Percentiles rank a stretch among this genome's conserved stretches.
phyloP scores from a whole-genome alignment of 2,113 vertebrate species.

The Chinchilla lanigera region DNA sequence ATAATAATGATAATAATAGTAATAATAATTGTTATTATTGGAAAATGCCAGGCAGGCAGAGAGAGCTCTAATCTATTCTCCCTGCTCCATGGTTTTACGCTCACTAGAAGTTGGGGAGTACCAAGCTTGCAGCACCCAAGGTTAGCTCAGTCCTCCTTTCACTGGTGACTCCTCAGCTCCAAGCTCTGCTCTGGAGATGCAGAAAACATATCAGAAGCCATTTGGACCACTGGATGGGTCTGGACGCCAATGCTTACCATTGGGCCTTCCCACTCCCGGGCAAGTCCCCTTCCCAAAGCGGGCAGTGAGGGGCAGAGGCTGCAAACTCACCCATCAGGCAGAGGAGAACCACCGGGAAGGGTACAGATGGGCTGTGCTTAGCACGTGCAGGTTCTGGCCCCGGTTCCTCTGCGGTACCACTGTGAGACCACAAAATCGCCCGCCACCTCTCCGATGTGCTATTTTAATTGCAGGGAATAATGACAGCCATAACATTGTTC shows the following conservation, averaged over 20 bases:
- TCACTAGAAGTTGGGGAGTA: neutral
- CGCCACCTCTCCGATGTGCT: neutral
- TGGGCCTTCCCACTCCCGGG: neutral
- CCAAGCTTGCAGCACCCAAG: neutral
- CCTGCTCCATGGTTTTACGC: neutral
- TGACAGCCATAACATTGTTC: neutral
- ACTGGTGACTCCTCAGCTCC: neutral
- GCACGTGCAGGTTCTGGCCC: fast-evolving
- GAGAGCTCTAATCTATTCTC: neutral
- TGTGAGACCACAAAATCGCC: too few species aligned
- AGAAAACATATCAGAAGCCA: neutral
- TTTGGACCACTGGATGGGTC: too few species aligned
- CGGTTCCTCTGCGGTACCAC: neutral
- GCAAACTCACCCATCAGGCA: neutral
- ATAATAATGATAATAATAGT: neutral
- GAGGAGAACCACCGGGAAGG: neutral
- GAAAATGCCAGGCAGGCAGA: neutral
- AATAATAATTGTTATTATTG: neutral
- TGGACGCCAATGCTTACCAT: neutral
- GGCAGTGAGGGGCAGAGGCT: neutral
- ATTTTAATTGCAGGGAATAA: neutral
- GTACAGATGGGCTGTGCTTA: fast-evolving
- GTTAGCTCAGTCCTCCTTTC: neutral
- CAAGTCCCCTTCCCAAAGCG: neutral
- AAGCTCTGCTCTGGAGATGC: neutral